Percentiles rank a stretch among this genome's conserved stretches.
Conservation (phyloP, 2,797 vertebrate species). For the Melopsittacus undulatus region DNA sequence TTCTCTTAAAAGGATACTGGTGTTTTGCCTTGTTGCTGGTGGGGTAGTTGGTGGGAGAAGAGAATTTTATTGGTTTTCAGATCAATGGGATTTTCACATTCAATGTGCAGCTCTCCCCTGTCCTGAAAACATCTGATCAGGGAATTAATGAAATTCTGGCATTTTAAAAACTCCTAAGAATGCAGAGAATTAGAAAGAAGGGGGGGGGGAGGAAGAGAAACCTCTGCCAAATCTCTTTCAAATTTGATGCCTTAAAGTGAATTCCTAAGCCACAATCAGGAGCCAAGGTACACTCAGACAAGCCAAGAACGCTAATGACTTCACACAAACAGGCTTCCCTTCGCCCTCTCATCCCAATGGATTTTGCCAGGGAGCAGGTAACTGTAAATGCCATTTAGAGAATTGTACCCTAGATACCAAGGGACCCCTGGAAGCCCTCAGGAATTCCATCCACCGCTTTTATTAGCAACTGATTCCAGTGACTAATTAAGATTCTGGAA, state of each 20-base stretch:
- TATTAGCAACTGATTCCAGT: background rate
- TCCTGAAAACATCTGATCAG: background rate
- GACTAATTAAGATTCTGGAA: slow-evolving; percentile 16
- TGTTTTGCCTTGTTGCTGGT: background rate
- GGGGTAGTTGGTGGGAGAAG: background rate
- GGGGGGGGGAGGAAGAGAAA: background rate
- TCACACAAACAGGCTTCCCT: background rate
- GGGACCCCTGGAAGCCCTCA: background rate
- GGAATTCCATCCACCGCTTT: slow-evolving; percentile 2
- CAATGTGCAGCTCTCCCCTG: background rate
- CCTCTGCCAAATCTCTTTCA: background rate
- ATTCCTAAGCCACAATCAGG: background rate
- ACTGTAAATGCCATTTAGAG: background rate
- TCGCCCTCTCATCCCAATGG: background rate
- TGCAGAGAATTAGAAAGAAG: background rate
- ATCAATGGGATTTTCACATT: background rate
- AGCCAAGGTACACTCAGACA: background rate
- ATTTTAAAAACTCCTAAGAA: background rate
- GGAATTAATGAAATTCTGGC: background rate
- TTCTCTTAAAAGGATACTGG: background rate
- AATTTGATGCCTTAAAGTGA: background rate
- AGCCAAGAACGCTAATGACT: background rate
- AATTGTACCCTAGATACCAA: background rate
- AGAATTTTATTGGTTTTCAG: background rate
- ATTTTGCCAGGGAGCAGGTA: background rate